Evolutionary conservation across 1,140 invertebrate species (phyloP).

Genomic region (Adoxophyes honmai): DNA sequence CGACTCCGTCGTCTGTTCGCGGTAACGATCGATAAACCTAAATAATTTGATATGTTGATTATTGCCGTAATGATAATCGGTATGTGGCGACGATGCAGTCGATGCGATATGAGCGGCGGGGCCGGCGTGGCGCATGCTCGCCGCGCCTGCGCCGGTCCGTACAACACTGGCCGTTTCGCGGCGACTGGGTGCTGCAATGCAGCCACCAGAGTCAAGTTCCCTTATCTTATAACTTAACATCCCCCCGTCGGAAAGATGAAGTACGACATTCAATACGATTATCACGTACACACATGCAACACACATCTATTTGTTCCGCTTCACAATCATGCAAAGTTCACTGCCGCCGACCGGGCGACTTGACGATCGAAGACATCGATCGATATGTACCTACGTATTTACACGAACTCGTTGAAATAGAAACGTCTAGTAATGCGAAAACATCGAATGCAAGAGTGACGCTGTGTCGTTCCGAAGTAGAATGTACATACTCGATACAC

Average conservation of each 20-base stretch:
- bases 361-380: constrained; percentile 22
- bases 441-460: constrained; percentile 56
- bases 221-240: constrained; percentile 68
- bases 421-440: constrained; percentile 46
- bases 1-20: constrained; percentile 36
- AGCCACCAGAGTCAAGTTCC: constrained; percentile 73
- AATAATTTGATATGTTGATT: constrained; percentile 63
- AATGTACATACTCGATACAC: constrained; percentile 37
- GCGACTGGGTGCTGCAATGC: constrained; percentile 48
- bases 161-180: constrained; percentile 59
- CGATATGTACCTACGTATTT: constrained; percentile 39
- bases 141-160: constrained; percentile 48
- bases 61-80: constrained; percentile 44
- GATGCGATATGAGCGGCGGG: constrained; percentile 45
- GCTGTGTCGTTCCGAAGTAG: constrained; percentile 56
- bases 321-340: constrained; percentile 68
- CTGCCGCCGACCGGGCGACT: constrained; percentile 30
- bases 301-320: constrained; percentile 67
- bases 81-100: constrained; percentile 43
- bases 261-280: constrained; percentile 69
- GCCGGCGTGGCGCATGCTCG: no score
- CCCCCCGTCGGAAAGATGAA: constrained; percentile 64
- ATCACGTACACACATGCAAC: constrained; percentile 74
- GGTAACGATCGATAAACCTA: constrained; percentile 35
- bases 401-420: constrained; percentile 47